phyloP scores from a whole-genome alignment of 2,888 invertebrate genomes.

The Sphaeridia pumilis region DNA sequence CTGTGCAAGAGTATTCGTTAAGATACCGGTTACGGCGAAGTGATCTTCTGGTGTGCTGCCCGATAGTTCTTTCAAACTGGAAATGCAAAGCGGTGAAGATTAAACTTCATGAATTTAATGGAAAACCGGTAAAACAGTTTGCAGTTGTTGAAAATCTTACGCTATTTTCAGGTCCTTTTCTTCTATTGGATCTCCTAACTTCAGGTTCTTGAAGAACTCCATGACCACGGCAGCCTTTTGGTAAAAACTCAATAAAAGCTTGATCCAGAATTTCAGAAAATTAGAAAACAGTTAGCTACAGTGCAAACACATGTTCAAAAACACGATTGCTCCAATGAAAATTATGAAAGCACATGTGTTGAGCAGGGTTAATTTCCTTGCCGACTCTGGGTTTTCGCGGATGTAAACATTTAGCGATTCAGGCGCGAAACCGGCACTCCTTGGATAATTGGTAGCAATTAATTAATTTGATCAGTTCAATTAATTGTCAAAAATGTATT shows the following conservation, averaged over 20 bases:
- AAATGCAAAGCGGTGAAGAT: background rate
- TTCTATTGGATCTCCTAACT: background rate
- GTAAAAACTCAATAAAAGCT: background rate
- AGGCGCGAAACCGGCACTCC: no score
- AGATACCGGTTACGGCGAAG: background rate
- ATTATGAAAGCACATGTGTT: no score
- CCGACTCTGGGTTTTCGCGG: background rate
- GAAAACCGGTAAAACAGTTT: no score
- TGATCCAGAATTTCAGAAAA: background rate
- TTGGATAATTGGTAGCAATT: conserved; percentile 93
- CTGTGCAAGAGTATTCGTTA: background rate
- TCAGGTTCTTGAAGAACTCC: background rate
- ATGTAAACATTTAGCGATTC: no score
- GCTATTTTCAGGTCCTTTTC: background rate
- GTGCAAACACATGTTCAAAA: no score
- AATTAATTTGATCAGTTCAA: conserved; percentile 39
- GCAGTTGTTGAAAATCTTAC: background rate
- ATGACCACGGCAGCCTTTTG: background rate
- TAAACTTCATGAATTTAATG: background rate
- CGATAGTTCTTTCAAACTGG: background rate
- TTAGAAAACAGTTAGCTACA: no score
- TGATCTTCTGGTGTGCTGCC: background rate
- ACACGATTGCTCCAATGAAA: no score
- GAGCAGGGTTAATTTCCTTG: no score
- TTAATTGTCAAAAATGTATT: background rate